Percentiles rank a stretch among this genome's conserved stretches.
Conservation (phyloP, 1,140 invertebrate genomes). For the Sycophaga agraensis region DNA sequence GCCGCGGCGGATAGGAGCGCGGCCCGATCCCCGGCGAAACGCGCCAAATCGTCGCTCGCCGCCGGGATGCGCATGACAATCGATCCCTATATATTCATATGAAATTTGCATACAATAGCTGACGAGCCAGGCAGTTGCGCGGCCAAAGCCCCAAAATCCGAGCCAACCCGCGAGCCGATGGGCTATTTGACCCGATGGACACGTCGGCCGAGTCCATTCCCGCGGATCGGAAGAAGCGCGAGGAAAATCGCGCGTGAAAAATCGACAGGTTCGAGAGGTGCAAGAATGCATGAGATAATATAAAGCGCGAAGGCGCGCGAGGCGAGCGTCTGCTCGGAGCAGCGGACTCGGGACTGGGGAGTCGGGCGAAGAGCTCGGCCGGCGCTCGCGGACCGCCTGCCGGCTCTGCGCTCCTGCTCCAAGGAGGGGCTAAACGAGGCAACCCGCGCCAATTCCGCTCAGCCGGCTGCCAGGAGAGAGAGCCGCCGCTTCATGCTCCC, state of each 20-base stretch:
- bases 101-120: conserved; percentile 25
- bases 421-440: conserved; percentile 57
- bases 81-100: neutral
- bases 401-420: conserved; percentile 35
- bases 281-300: neutral
- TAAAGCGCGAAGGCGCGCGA: neutral
- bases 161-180: too few species aligned
- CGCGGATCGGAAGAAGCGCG: neutral
- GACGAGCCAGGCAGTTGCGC: too few species aligned
- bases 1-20: too few species aligned
- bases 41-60: too few species aligned
- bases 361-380: too few species aligned
- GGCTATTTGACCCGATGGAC: too few species aligned
- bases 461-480: conserved; percentile 43
- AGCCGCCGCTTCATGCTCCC: conserved; percentile 34
- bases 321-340: too few species aligned
- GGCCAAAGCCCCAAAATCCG: too few species aligned
- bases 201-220: neutral
- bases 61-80: conserved; percentile 1
- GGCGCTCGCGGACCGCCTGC: neutral
- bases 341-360: too few species aligned
- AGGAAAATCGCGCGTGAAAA: neutral
- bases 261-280: neutral
- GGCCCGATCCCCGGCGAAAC: too few species aligned
- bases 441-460: conserved; percentile 55